Base-by-base conservation (phyloP, 2,113 vertebrate species). In the Theropithecus gelada region DNA sequence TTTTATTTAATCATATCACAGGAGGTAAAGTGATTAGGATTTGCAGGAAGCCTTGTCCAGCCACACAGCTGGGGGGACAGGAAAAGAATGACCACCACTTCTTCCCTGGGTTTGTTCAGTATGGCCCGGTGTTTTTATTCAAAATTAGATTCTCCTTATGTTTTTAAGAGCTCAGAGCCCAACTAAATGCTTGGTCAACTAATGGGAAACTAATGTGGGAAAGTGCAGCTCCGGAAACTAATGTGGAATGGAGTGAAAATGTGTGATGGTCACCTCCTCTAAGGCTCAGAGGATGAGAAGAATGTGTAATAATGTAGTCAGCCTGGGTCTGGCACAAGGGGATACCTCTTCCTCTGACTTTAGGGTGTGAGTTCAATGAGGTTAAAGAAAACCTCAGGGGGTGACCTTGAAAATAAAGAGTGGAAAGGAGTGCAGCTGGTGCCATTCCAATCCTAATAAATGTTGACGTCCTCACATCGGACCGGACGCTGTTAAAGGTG, bases 391-490 rank as follows among this genome's bases (percentile, higher is more conserved):
- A 55, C 40, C 66, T 96, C 64, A 18, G 30, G 13, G 18, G 35
- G 52, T 91, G 82, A n/a, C 80, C 90, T 87, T 79, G 88, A 89
- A 93, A 95, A 79, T 64, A 68, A 55, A 40, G 43, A 75, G 48
- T 6, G 40, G 25, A n/a, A 70, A 48, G 3, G 16, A 11, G 8
- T 8, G 8, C 3, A 45, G 22, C 20, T 38, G 32, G 25, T 90
- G n/a, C 75, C 61, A 61, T 78, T 83, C 68, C 38, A 78, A 40
- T 52, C 70, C n/a, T 43, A 20, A 9, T 64, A 55, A n/a, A 22
- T 4, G 17, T 55, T 32, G 27, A 23, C 1, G 4, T 8, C 70
- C 83, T 96, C 22, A 11, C 78, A 50, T 79, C 52, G 43, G 17
- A 12, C 38, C 8, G 1, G 48, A 30, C 43, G 18, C 2, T 20